phyloP scores from a whole-genome alignment of 2,888 invertebrate genomes.

The Caenorhabditis uteleia region DNA sequence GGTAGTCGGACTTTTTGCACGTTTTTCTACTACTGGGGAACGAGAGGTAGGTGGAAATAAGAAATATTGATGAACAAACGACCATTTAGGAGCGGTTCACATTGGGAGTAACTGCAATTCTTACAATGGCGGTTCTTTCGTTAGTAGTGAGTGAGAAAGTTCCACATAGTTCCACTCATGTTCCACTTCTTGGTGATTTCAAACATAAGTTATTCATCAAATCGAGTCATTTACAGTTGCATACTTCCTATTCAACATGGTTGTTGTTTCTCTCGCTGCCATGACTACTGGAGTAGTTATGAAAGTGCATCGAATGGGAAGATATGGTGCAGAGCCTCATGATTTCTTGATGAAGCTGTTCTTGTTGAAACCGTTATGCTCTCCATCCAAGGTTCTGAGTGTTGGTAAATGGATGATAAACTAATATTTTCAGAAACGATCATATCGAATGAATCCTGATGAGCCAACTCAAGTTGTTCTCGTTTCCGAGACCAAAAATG shows the following conservation, averaged over 20 bases:
- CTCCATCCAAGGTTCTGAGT: neutral
- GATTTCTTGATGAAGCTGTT: conserved; percentile 51
- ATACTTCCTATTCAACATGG: conserved; percentile 68
- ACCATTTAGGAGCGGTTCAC: conserved; percentile 59
- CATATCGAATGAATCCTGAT: conserved; percentile 35
- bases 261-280: conserved; percentile 60
- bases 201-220: conserved; percentile 4
- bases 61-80: neutral
- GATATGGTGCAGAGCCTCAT: conserved; percentile 58
- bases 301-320: conserved; percentile 58
- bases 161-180: conserved; percentile 64
- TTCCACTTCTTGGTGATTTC: conserved; percentile 59
- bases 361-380: conserved; percentile 32
- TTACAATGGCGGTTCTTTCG: conserved; percentile 68
- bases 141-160: conserved; percentile 67
- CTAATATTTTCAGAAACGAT: conserved; percentile 25
- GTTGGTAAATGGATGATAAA: conserved; percentile 1
- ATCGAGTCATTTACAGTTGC: conserved; percentile 51
- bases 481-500: conserved; percentile 29
- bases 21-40: conserved; percentile 65
- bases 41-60: conserved; percentile 45
- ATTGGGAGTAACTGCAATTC: conserved; percentile 64
- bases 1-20: conserved; percentile 64
- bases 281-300: conserved; percentile 63
- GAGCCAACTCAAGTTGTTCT: conserved; percentile 34